Percentiles rank a stretch among this genome's conserved stretches.
Conservation (phyloP, 2,888 invertebrate species). For the Megamerina dolium region DNA sequence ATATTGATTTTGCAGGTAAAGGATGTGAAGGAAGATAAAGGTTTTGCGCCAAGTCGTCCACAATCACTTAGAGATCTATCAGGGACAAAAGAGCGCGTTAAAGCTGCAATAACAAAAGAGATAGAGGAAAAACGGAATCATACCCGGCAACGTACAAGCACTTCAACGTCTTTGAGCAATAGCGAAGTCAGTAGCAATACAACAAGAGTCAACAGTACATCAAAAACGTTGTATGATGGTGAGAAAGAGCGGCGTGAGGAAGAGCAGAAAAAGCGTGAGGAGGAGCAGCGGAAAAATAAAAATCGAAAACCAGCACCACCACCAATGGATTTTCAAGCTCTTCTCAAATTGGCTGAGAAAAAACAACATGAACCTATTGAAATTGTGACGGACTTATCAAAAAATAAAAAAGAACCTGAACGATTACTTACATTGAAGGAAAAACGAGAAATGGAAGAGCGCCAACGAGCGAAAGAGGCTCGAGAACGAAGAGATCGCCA, state of each 20-base stretch:
- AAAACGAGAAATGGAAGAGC: conserved; percentile 66
- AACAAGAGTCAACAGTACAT: conserved; percentile 30
- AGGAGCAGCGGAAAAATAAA: conserved; percentile 53
- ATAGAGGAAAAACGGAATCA: conserved; percentile 67
- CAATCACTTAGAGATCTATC: conserved; percentile 44
- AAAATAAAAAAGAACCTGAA: conserved; percentile 57
- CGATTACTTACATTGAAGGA: conserved; percentile 76
- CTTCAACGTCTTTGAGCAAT: conserved; percentile 26
- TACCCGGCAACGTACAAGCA: conserved; percentile 23
- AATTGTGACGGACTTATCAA: conserved; percentile 45
- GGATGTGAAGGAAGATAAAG: conserved; percentile 57
- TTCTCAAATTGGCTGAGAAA: conserved; percentile 75
- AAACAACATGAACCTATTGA: conserved; percentile 76
- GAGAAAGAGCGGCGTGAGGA: conserved; percentile 34
- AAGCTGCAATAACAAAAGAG: conserved; percentile 64
- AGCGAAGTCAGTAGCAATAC: conserved; percentile 21
- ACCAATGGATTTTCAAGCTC: conserved; percentile 69
- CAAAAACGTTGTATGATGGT: conserved; percentile 43
- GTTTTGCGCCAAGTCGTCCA: conserved; percentile 55
- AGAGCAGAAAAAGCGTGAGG: conserved; percentile 38
- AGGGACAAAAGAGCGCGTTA: conserved; percentile 67
- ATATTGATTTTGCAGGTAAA: conserved; percentile 31
- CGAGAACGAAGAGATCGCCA: conserved; percentile 50
- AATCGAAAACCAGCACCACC: conserved; percentile 58
- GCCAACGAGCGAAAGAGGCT: conserved; percentile 60